Conservation (phyloP, 2,797 vertebrate species). For the Toxotes lorentzi region DNA sequence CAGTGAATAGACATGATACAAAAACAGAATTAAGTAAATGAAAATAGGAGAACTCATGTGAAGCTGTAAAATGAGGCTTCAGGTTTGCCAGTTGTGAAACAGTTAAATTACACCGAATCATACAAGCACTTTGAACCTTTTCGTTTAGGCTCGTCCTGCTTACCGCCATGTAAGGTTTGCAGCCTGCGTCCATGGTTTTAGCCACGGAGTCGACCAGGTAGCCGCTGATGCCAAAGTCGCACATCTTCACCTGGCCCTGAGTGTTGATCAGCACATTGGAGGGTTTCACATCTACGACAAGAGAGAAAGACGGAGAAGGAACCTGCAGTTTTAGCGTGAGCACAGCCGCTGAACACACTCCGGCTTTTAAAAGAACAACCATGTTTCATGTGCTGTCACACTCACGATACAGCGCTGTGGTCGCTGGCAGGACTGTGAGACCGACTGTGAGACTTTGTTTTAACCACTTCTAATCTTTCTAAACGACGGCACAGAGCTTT, state of each 20-base stretch:
- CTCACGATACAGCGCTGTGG: not conserved
- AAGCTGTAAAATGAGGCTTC: not conserved
- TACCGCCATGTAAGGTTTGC: constrained; percentile 99
- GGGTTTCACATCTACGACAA: constrained; percentile 92
- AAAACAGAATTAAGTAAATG: not conserved
- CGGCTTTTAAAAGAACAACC: too few relatives aligned
- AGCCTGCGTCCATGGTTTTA: constrained; percentile 97
- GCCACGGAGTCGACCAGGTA: constrained; percentile 98
- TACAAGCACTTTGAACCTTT: not conserved
- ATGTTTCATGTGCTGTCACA: too few relatives aligned
- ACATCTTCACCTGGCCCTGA: constrained; percentile 98
- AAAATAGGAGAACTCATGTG: too few relatives aligned
- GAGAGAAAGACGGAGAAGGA: not conserved
- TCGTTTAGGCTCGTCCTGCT: constrained; percentile 61
- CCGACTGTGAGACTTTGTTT: not conserved
- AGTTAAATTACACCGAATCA: not conserved
- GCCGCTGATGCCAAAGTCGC: constrained; percentile 97
- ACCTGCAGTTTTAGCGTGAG: not conserved
- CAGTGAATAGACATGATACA: too few relatives aligned
- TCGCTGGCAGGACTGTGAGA: not conserved
- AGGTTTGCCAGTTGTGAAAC: not conserved
- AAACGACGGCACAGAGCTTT: not conserved
- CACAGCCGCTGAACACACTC: not conserved
- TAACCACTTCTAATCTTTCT: not conserved
- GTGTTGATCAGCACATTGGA: constrained; percentile 98